Evolutionary conservation across 2,797 vertebrate species (phyloP).

Genomic region (Sebastes oblongus): DNA sequence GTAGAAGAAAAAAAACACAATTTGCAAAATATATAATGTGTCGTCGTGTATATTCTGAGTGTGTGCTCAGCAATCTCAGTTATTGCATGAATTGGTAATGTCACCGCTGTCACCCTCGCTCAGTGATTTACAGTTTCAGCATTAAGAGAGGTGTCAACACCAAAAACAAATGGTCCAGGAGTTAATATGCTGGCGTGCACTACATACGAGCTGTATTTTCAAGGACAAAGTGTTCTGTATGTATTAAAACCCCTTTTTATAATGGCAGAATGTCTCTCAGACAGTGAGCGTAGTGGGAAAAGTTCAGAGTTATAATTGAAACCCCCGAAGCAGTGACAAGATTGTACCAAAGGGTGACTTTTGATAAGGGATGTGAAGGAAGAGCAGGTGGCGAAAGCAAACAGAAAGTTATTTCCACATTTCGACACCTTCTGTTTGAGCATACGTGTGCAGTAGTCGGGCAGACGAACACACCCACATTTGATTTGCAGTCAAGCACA

Average conservation of each 20-base stretch:
- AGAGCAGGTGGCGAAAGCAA: slow-evolving; percentile 11
- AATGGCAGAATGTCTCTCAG: slow-evolving; percentile 22
- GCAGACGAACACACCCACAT: slow-evolving; percentile 12
- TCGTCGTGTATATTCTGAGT: slow-evolving; percentile 42
- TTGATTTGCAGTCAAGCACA: not conserved
- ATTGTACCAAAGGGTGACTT: slow-evolving; percentile 22
- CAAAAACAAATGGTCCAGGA: slow-evolving; percentile 70
- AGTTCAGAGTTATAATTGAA: slow-evolving; percentile 47
- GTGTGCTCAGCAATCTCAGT: slow-evolving; percentile 69
- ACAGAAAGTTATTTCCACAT: slow-evolving; percentile 20
- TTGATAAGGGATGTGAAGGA: slow-evolving; percentile 21
- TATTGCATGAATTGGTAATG: slow-evolving; percentile 75
- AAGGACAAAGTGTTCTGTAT: slow-evolving; percentile 58
- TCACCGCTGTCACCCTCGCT: slow-evolving; percentile 63
- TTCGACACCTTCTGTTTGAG: slow-evolving; percentile 9
- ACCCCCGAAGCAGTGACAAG: slow-evolving; percentile 40
- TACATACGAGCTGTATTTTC: slow-evolving; percentile 47
- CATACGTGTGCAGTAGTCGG: not conserved
- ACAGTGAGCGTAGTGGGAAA: slow-evolving; percentile 18
- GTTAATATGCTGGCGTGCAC: slow-evolving; percentile 60
- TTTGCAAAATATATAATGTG: slow-evolving; percentile 50
- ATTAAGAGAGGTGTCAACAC: slow-evolving; percentile 73
- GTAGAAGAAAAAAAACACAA: slow-evolving; percentile 2
- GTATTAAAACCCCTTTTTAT: slow-evolving; percentile 33
- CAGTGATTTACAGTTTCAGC: slow-evolving; percentile 77